phyloP scores from a whole-genome alignment of 2,797 vertebrate genomes.

The Lindbergichthys nudifrons region DNA sequence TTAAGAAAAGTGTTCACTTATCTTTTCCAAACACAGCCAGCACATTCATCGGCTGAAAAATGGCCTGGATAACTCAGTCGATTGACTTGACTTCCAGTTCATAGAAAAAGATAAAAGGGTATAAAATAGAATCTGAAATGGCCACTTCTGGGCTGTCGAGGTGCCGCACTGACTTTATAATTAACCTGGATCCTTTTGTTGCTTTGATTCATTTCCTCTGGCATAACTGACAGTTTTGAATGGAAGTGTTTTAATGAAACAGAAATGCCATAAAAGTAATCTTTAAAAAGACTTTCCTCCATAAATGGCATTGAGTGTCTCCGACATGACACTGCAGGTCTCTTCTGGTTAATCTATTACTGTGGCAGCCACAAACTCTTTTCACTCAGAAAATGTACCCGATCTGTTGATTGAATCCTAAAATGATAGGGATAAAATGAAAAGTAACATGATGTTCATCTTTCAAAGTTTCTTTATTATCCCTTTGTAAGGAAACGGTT shows the following conservation, averaged over 20 bases:
- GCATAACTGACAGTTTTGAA: neutral
- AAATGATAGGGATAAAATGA: slow-evolving; percentile 6
- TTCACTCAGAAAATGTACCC: neutral
- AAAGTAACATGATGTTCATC: neutral
- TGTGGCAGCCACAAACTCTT: neutral
- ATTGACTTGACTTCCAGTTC: slow-evolving; percentile 37
- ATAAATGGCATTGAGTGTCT: slow-evolving; percentile 13
- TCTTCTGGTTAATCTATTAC: neutral
- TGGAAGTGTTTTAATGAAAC: slow-evolving; percentile 28
- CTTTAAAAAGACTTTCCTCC: slow-evolving; percentile 28
- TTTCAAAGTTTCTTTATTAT: too few relatives aligned
- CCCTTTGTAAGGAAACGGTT: too few relatives aligned
- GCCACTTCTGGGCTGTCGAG: slow-evolving; percentile 5
- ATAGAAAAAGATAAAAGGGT: slow-evolving; percentile 33
- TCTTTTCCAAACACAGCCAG: slow-evolving; percentile 3
- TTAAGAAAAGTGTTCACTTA: slow-evolving; percentile 4
- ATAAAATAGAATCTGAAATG: slow-evolving; percentile 24
- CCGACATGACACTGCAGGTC: neutral
- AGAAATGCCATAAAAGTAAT: slow-evolving; percentile 39
- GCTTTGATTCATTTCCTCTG: slow-evolving; percentile 20
- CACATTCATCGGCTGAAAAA: slow-evolving; percentile 15
- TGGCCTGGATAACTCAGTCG: slow-evolving; percentile 1
- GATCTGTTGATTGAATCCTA: slow-evolving; percentile 7
- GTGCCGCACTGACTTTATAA: slow-evolving; percentile 23
- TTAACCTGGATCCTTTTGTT: slow-evolving; percentile 45